These are phyloP conservation scores for Drosophila rubida DNA, from an alignment of 2,888 invertebrate genomes.

Conservation along the genomic window DNA sequence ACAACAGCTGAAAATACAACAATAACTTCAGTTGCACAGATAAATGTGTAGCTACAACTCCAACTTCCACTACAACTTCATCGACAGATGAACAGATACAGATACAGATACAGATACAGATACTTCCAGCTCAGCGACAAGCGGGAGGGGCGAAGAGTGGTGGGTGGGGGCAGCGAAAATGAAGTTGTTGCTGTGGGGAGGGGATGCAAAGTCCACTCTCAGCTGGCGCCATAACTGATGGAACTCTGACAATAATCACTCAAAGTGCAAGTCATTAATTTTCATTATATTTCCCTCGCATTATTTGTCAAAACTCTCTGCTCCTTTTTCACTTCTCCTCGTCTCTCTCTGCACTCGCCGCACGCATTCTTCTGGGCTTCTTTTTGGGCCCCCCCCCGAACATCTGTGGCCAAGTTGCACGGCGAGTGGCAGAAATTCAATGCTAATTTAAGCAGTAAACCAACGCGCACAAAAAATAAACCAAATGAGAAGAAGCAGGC, in stretches of 20 bases:
- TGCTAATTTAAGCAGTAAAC: conserved; percentile 11
- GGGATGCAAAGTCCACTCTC: conserved; percentile 5
- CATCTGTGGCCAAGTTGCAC: conserved; percentile 13
- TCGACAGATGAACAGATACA: no score
- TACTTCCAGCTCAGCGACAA: background rate
- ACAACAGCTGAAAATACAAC: background rate
- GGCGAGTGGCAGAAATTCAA: background rate
- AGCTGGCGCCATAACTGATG: conserved; percentile 9
- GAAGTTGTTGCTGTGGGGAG: background rate
- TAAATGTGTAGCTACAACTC: background rate
- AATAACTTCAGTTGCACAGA: background rate
- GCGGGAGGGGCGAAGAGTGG: no score
- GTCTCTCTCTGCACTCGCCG: background rate
- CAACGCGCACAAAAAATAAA: background rate
- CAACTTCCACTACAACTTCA: background rate
- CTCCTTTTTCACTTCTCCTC: background rate
- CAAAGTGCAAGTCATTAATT: conserved; percentile 60
- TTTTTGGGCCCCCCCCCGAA: background rate
- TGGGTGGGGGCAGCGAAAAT: no score
- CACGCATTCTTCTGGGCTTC: background rate
- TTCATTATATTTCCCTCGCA: conserved; percentile 50
- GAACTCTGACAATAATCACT: conserved; percentile 49
- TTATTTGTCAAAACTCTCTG: conserved; percentile 48
- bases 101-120: no score
- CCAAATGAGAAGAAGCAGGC: background rate